Percentiles rank a stretch among this genome's conserved stretches.
These are phyloP conservation scores for Mionectes olivaceus DNA, from an alignment of 2,797 vertebrate genomes.

Conservation along the genomic window DNA sequence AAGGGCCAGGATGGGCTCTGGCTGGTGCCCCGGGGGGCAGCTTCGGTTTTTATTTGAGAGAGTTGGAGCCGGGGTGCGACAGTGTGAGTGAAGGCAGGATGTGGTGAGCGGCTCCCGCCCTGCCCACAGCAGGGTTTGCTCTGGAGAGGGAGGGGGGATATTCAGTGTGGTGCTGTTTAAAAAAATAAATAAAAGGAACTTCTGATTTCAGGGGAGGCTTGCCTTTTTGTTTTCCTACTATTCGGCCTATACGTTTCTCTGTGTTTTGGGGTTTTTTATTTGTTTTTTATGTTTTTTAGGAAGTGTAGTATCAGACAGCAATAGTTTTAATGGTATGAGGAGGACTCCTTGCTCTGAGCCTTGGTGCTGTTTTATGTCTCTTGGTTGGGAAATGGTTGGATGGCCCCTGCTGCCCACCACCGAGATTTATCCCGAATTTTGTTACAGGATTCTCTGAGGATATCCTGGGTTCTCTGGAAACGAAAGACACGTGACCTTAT, in stretches of 20 bases:
- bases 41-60: neutral
- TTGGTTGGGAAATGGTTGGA: neutral
- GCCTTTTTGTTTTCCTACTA: neutral
- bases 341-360: neutral
- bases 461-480: neutral
- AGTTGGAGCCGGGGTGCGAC: neutral
- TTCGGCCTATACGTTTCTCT: neutral
- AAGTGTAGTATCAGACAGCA: neutral
- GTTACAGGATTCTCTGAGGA: neutral
- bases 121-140: neutral
- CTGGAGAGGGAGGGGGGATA: neutral
- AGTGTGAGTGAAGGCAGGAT: neutral
- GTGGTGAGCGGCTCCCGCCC: neutral
- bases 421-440: neutral
- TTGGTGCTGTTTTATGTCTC: neutral
- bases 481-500: neutral
- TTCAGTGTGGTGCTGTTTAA: neutral
- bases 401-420: neutral
- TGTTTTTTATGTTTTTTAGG: too few species aligned
- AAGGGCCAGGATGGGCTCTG: neutral
- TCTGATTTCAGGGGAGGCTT: neutral
- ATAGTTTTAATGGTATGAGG: accelerated
- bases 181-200: neutral
- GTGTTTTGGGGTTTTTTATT: neutral
- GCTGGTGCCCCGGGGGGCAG: too few species aligned